These are phyloP conservation scores for Masticophis lateralis DNA, from an alignment of 2,797 vertebrate species.

Conservation along the genomic window DNA sequence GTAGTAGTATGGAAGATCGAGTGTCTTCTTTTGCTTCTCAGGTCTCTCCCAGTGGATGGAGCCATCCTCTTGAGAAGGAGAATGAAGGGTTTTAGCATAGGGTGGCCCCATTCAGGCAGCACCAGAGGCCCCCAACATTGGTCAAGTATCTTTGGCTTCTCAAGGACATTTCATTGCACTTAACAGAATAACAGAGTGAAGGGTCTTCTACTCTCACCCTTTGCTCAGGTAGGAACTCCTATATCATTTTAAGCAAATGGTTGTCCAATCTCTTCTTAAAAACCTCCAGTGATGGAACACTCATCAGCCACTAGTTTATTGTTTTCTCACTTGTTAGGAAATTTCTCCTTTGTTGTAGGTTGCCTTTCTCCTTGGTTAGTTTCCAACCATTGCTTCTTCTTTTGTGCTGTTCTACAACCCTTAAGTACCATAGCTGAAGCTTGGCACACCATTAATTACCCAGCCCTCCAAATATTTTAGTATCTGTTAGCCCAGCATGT, in stretches of 20 bases:
- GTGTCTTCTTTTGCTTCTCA: constrained; percentile 19
- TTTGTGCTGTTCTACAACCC: background rate
- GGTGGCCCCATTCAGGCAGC: background rate
- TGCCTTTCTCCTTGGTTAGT: too few species aligned
- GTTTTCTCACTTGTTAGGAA: background rate
- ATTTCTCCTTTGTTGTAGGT: background rate
- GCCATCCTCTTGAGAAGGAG: constrained; percentile 46
- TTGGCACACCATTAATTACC: background rate
- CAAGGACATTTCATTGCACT: background rate
- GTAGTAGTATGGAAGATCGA: background rate
- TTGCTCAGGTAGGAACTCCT: background rate
- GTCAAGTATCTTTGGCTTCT: background rate
- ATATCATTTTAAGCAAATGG: background rate
- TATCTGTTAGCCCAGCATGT: background rate
- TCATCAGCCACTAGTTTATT: background rate
- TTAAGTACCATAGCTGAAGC: background rate
- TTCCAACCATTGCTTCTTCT: background rate
- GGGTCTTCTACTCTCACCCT: background rate
- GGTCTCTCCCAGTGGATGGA: constrained; percentile 69
- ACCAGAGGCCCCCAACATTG: background rate
- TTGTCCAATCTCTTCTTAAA: background rate
- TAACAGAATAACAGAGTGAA: background rate
- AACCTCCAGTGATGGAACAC: background rate
- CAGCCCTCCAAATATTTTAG: background rate
- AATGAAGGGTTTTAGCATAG: background rate